Conservation (phyloP, 2,113 vertebrate species). For the Syngnathus typhle region DNA sequence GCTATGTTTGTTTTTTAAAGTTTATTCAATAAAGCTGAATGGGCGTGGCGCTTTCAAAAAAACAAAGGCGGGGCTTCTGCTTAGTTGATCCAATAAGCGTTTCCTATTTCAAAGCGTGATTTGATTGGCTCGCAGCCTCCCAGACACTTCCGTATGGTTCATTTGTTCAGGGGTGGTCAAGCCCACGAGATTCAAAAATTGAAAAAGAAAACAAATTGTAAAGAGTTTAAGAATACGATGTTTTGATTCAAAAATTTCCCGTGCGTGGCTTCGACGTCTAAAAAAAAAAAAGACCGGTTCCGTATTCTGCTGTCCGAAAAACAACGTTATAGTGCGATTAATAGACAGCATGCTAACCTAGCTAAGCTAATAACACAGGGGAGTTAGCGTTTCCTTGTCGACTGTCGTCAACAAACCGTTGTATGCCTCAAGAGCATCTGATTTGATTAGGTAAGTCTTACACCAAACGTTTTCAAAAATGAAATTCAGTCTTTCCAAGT, state of each 20-base stretch:
- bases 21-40: constrained; percentile 16
- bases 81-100: constrained; percentile 39
- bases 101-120: neutral
- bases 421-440: neutral
- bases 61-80: constrained; percentile 30
- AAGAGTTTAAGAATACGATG: neutral
- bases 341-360: constrained; percentile 23
- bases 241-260: neutral
- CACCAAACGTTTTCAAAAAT: neutral
- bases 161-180: constrained; percentile 4
- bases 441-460: constrained; percentile 24
- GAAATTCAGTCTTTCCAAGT: too few relatives aligned
- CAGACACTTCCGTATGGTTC: constrained; percentile 6
- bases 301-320: neutral
- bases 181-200: constrained; percentile 49
- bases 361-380: constrained; percentile 16
- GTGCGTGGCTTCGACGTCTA: neutral
- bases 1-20: neutral
- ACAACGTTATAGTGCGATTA: constrained; percentile 16
- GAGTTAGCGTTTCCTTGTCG: constrained; percentile 52
- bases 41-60: neutral
- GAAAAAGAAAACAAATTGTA: too few relatives aligned
- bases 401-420: constrained; percentile 38
- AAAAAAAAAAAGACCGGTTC: neutral
- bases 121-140: constrained; percentile 52